Conservation (phyloP, 2,113 vertebrate species). For the Rhynchomys soricoides region DNA sequence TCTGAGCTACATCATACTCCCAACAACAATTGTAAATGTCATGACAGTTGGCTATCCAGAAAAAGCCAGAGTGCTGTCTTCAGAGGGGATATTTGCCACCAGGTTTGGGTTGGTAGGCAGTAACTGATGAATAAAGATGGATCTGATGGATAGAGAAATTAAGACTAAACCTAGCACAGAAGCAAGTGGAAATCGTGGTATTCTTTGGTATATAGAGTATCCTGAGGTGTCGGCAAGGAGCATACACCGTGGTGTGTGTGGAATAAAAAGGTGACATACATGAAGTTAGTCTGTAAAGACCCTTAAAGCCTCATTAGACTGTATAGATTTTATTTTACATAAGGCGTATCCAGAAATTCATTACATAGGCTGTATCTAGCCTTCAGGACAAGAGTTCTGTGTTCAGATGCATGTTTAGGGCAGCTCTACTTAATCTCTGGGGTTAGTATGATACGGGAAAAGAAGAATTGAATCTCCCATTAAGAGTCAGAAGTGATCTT, state of each 20-base stretch:
- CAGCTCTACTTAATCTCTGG: not conserved
- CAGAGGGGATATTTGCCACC: not conserved
- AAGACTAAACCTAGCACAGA: not conserved
- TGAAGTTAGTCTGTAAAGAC: not conserved
- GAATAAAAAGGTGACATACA: not conserved
- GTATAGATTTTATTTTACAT: not conserved
- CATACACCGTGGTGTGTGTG: accelerated
- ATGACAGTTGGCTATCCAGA: not conserved
- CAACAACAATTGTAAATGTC: not conserved
- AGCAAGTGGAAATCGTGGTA: not conserved
- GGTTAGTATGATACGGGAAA: not conserved
- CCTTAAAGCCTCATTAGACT: not conserved
- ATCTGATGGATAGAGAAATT: not conserved
- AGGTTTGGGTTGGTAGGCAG: not conserved
- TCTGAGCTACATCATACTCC: not conserved
- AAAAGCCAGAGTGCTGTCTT: not conserved
- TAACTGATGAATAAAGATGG: not conserved
- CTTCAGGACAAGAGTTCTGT: not conserved
- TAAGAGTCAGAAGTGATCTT: not conserved
- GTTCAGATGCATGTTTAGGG: not conserved
- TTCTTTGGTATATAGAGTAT: not conserved
- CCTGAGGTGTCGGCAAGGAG: not conserved
- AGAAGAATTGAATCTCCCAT: not conserved
- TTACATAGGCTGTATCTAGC: not conserved
- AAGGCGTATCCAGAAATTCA: not conserved